Conservation (phyloP, 2,797 vertebrate species). For the Euthynnus affinis region DNA sequence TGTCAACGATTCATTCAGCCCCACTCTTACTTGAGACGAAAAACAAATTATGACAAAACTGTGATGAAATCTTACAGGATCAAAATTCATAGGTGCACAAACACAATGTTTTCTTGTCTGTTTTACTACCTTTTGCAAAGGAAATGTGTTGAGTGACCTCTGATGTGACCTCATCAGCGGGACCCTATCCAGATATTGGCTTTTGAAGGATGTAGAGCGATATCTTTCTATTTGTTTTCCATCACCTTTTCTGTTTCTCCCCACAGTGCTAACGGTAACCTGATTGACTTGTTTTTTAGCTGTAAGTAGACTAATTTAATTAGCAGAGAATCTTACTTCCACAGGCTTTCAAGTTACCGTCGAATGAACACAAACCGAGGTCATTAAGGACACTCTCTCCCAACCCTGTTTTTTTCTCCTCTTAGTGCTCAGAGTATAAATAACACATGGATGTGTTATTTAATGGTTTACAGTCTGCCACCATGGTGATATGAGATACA, state of each 20-base stretch:
- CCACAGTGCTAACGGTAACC: constrained; percentile 13
- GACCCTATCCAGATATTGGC: constrained; percentile 31
- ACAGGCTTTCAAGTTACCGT: constrained; percentile 46
- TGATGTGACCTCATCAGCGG: constrained; percentile 21
- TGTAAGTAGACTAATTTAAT: constrained; percentile 50
- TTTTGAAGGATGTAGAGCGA: constrained; percentile 33
- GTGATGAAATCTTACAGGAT: constrained; percentile 5
- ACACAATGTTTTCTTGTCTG: not conserved
- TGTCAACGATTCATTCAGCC: constrained; percentile 1
- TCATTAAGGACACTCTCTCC: constrained; percentile 57
- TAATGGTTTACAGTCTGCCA: constrained; percentile 76
- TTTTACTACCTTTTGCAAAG: constrained; percentile 28
- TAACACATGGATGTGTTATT: constrained; percentile 62
- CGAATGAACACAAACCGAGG: constrained; percentile 29
- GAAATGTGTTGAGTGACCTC: constrained; percentile 48
- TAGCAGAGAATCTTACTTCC: constrained; percentile 35
- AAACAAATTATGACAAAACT: constrained; percentile 1
- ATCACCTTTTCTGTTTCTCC: not conserved
- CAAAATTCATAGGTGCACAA: constrained; percentile 15
- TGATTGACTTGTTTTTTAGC: constrained; percentile 47
- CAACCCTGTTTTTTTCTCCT: constrained; percentile 18
- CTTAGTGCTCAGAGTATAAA: constrained; percentile 70
- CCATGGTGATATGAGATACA: constrained; percentile 79
- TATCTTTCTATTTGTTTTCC: constrained; percentile 37
- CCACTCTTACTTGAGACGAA: not conserved